These are phyloP conservation scores for Agrilus planipennis DNA, from an alignment of 1,140 invertebrate genomes.

Conservation along the genomic window DNA sequence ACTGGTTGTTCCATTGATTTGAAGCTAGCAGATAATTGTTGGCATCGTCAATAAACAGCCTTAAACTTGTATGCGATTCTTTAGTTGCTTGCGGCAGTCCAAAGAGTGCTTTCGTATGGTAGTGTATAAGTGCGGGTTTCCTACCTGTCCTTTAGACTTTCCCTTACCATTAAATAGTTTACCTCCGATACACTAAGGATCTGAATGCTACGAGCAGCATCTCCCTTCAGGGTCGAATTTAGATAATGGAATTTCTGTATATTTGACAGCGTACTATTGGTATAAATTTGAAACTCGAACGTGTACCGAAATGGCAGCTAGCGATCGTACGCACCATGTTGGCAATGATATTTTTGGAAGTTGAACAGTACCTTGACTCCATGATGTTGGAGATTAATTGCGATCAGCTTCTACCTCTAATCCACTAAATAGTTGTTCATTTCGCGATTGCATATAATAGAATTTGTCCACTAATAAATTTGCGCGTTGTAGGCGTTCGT, in stretches of 20 bases:
- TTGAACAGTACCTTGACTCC: too few relatives aligned
- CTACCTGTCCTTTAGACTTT: neutral
- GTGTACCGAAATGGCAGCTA: slow-evolving; percentile 1
- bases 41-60: neutral
- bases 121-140: slow-evolving; percentile 1
- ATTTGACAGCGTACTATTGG: neutral
- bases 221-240: slow-evolving; percentile 2
- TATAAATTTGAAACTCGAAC: slow-evolving; percentile 6
- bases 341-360: too few relatives aligned
- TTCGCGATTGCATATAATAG: too few relatives aligned
- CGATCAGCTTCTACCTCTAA: too few relatives aligned
- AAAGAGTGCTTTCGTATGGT: slow-evolving; percentile 2
- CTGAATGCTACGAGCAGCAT: neutral
- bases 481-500: too few relatives aligned
- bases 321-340: slow-evolving; percentile 1
- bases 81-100: neutral
- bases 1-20: neutral
- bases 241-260: slow-evolving; percentile 6
- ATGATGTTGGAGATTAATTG: too few relatives aligned
- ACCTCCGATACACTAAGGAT: neutral
- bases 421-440: too few relatives aligned
- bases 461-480: too few relatives aligned
- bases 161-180: slow-evolving; percentile 2
- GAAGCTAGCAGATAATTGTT: neutral
- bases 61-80: neutral